Evolutionary conservation across 2,113 vertebrate genomes (phyloP).

Genomic region (Ancistrus triradiatus): DNA sequence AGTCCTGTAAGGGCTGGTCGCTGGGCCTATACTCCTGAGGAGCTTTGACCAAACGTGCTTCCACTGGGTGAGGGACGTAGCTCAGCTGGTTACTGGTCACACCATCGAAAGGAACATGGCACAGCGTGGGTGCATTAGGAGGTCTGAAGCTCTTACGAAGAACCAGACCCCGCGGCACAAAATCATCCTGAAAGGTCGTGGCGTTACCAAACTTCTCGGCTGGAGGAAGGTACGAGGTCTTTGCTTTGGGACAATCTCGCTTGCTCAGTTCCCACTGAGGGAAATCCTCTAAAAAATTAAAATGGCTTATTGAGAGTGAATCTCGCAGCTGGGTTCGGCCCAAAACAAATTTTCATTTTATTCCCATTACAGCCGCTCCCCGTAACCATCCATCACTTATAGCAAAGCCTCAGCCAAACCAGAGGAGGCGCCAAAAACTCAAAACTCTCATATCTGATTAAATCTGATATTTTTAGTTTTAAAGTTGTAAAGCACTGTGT

Average conservation of each 20-base stretch:
- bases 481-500: too few relatives aligned
- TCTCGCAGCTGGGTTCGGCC: too few relatives aligned
- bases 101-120: constrained; percentile 60
- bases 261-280: constrained; percentile 67
- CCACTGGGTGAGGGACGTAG: constrained; percentile 61
- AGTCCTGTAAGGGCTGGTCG: constrained; percentile 65
- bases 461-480: too few relatives aligned
- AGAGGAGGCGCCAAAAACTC: too few relatives aligned
- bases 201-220: constrained; percentile 72
- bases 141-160: constrained; percentile 69
- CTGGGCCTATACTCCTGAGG: constrained; percentile 66
- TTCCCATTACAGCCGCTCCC: too few relatives aligned
- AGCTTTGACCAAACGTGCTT: constrained; percentile 48
- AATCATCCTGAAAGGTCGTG: constrained; percentile 79
- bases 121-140: constrained; percentile 26
- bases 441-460: too few relatives aligned
- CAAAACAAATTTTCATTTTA: too few relatives aligned
- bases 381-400: too few relatives aligned
- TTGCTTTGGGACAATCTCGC: constrained; percentile 62
- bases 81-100: constrained; percentile 67
- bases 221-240: constrained; percentile 63
- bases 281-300: constrained; percentile 69
- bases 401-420: too few relatives aligned
- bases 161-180: constrained; percentile 54
- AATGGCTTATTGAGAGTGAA: too few relatives aligned